These are phyloP conservation scores for Drosophila merina DNA, from an alignment of 2,888 invertebrate genomes.

Conservation along the genomic window DNA sequence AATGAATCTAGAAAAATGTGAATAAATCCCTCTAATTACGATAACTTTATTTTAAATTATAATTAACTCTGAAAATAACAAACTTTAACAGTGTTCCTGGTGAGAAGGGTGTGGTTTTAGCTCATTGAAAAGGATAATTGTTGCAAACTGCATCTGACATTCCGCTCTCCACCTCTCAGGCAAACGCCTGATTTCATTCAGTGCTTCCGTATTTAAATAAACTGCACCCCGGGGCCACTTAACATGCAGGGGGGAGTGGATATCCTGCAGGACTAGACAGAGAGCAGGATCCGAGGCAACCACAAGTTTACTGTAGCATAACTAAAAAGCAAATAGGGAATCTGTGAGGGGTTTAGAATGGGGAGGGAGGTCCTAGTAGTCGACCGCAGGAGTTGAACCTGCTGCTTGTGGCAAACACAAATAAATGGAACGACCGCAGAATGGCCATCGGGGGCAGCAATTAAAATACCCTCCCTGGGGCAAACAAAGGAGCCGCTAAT, in stretches of 20 bases:
- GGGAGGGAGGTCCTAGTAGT: constrained; percentile 15
- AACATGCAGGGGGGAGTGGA: constrained; percentile 2
- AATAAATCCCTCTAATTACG: not conserved
- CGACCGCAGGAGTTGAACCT: constrained; percentile 35
- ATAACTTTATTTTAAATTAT: not conserved
- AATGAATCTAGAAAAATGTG: too few relatives aligned
- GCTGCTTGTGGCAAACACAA: constrained; percentile 48
- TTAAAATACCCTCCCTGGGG: constrained; percentile 60
- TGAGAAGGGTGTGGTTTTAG: not conserved
- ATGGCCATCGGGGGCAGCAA: constrained; percentile 56
- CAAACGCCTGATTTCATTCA: constrained; percentile 30
- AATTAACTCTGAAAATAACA: not conserved
- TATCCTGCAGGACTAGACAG: not conserved
- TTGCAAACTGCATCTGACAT: not conserved
- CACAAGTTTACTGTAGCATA: constrained; percentile 34
- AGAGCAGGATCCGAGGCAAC: constrained; percentile 13
- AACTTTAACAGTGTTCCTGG: too few relatives aligned
- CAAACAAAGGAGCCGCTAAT: constrained; percentile 42
- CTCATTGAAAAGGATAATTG: not conserved
- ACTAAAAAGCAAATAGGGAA: constrained; percentile 4
- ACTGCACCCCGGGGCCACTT: constrained; percentile 23
- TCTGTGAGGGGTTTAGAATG: not conserved
- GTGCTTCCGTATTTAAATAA: constrained; percentile 25
- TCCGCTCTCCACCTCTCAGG: not conserved
- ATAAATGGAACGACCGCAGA: constrained; percentile 62